A percentile compares a stretch with the other conserved stretches of the same genome.
phyloP scores from a whole-genome alignment of 2,113 vertebrate species.

The Crotophaga sulcirostris region DNA sequence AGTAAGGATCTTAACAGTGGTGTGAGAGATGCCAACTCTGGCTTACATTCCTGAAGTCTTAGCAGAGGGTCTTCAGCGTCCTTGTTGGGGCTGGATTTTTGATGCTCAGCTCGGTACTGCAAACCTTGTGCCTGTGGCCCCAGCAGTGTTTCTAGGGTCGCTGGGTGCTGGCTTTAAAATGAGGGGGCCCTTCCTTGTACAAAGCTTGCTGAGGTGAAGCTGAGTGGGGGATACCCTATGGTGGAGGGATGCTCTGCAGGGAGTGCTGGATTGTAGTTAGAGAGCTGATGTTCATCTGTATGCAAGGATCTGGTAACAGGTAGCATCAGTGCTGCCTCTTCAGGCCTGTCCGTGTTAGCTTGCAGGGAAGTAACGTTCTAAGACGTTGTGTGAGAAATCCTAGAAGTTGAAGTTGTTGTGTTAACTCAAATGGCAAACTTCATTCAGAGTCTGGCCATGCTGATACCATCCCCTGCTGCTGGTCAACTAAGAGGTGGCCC shows the following conservation, averaged over 20 bases:
- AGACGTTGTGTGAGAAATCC: not conserved
- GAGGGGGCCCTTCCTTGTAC: not conserved
- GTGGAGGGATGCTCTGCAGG: not conserved
- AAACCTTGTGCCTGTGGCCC: rapidly evolving
- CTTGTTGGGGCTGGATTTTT: not conserved
- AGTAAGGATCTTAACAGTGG: not conserved
- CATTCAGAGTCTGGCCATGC: not conserved
- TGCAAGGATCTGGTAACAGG: not conserved
- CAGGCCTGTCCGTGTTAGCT: rapidly evolving
- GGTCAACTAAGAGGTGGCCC: not conserved
- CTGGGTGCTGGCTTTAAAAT: not conserved
- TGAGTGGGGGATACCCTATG: not conserved
- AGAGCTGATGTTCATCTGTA: not conserved
- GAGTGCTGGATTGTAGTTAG: not conserved
- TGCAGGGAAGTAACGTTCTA: not conserved
- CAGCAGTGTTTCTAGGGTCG: rapidly evolving
- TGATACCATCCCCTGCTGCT: not conserved
- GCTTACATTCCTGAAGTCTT: not conserved
- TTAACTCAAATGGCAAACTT: not conserved
- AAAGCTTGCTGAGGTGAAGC: not conserved
- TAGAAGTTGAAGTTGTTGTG: not conserved
- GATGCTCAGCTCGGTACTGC: rapidly evolving
- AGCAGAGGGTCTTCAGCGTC: not conserved
- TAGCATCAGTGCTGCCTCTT: not conserved
- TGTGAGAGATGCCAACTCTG: not conserved